Conservation (phyloP, 2,888 invertebrate genomes). For the Pristionchus arcanus region DNA sequence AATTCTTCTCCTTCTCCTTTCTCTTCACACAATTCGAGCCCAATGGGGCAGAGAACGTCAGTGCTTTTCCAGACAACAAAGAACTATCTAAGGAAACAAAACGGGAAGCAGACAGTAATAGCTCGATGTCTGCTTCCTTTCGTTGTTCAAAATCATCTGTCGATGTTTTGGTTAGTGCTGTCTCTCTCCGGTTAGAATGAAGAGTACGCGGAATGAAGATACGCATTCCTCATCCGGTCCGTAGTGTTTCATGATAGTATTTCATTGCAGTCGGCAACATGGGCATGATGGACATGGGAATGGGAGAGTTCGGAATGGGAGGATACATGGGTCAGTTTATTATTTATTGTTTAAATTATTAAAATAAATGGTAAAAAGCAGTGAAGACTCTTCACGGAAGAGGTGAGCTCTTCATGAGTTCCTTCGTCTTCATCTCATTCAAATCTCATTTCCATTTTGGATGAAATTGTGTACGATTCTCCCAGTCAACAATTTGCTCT, state of each 20-base stretch:
- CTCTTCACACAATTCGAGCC: not conserved
- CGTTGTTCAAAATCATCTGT: not conserved
- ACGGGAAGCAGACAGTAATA: not conserved
- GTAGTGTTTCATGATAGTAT: not conserved
- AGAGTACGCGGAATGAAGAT: too few relatives aligned
- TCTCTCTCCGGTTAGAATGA: too few relatives aligned
- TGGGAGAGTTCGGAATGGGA: constrained; percentile 43
- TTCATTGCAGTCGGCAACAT: constrained; percentile 22
- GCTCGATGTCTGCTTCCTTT: not conserved
- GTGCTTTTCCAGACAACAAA: not conserved
- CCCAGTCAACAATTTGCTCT: not conserved
- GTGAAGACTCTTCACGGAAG: too few relatives aligned
- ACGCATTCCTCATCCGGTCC: too few relatives aligned
- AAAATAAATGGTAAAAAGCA: too few relatives aligned
- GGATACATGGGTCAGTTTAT: not conserved
- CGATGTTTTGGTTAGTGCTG: too few relatives aligned
- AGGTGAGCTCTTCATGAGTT: too few relatives aligned
- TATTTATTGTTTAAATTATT: too few relatives aligned
- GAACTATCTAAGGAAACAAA: not conserved
- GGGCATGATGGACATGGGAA: constrained; percentile 33
- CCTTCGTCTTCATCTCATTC: not conserved
- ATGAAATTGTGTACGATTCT: not conserved
- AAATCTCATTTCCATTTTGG: constrained; percentile 1
- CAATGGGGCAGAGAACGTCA: constrained; percentile 48
- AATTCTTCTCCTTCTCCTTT: not conserved